Conservation (phyloP, 2,888 invertebrate genomes). For the Nomada ferruginata region DNA sequence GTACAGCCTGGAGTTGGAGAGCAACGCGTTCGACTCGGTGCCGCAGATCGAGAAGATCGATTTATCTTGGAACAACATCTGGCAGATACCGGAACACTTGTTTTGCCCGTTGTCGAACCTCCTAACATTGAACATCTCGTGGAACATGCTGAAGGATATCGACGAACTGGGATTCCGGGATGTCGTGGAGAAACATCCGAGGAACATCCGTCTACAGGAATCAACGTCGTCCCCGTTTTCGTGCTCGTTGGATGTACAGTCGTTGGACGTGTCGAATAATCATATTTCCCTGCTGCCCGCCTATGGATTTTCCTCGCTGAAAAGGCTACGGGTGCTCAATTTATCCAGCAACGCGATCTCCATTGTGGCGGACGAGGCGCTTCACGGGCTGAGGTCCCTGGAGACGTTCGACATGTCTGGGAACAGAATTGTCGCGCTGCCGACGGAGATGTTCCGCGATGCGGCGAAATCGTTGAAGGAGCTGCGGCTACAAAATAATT, state of each 20-base stretch:
- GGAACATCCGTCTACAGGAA: slow-evolving; percentile 85
- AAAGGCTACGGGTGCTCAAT: slow-evolving; percentile 91
- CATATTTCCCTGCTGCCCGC: slow-evolving; percentile 93
- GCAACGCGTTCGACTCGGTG: slow-evolving; percentile 91
- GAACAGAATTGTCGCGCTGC: slow-evolving; percentile 95
- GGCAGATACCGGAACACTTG: slow-evolving; percentile 93
- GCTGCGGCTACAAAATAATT: slow-evolving; percentile 96
- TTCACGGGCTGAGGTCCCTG: slow-evolving; percentile 92
- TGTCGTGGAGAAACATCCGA: slow-evolving; percentile 85
- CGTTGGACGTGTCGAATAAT: slow-evolving; percentile 93
- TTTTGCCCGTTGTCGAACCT: slow-evolving; percentile 93
- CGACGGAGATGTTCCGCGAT: slow-evolving; percentile 93
- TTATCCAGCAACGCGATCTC: slow-evolving; percentile 95
- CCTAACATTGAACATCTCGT: slow-evolving; percentile 92
- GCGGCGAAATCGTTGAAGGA: slow-evolving; percentile 92
- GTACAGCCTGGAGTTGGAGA: slow-evolving; percentile 92
- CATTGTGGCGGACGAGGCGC: slow-evolving; percentile 93
- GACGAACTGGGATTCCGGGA: slow-evolving; percentile 94
- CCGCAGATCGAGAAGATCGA: slow-evolving; percentile 93
- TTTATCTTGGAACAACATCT: slow-evolving; percentile 94
- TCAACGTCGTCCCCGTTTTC: slow-evolving; percentile 79
- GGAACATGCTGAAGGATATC: slow-evolving; percentile 94
- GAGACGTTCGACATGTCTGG: slow-evolving; percentile 95
- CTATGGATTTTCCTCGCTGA: slow-evolving; percentile 92
- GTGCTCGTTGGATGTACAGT: slow-evolving; percentile 92